Base-by-base conservation (phyloP, 2,888 invertebrate species). In the Melipona beecheii region DNA sequence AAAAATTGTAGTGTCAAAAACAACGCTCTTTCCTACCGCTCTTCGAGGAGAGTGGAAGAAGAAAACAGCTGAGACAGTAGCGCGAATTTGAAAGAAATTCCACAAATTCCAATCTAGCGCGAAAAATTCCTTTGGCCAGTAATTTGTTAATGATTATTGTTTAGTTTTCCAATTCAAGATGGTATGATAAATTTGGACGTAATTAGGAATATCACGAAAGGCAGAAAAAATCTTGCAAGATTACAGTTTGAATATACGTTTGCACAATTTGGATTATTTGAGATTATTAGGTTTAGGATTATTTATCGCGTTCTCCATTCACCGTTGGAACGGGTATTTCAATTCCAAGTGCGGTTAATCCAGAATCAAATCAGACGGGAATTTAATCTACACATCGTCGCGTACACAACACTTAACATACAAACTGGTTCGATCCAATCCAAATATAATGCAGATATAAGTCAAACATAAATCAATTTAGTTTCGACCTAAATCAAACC, bases 401-500 rank as follows among this genome's bases (percentile, higher is more conserved):
- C n/a, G n/a, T n/a, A n/a, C n/a, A n/a, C n/a, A 64, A 19, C n/a
- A 64, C 49, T 75, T 27, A 56, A 66, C 52, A 43, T 43, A 21
- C 19, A 49, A 73, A 66, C 66, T 11, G 49, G 62, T 31, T 24
- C 31, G 50, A 64, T 64, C 50, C 31, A 73, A 64, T 36, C n/a
- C 62, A 58, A 65, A 66, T 56, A 66, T 77, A 71, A 77, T 71
- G 43, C 62, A 52, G 60, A 60, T 64, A 43, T 65, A 64, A 72
- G 62, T 64, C n/a, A 54, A 65, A 50, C 56, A 69, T 75, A 75
- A 75, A 69, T 75, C 75, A 75, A 75, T 75, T 36, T 50, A 68
- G 69, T 50, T 69, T 60, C 36, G 69, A 75, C 60, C 68, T 69
- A 68, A 75, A 69, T 69, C 75, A 69, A 75, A 75, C 58, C 54